Percentiles rank a stretch among this genome's conserved stretches.
Evolutionary conservation across 2,797 vertebrate genomes (phyloP).

Genomic region (Pangasius djambal): DNA sequence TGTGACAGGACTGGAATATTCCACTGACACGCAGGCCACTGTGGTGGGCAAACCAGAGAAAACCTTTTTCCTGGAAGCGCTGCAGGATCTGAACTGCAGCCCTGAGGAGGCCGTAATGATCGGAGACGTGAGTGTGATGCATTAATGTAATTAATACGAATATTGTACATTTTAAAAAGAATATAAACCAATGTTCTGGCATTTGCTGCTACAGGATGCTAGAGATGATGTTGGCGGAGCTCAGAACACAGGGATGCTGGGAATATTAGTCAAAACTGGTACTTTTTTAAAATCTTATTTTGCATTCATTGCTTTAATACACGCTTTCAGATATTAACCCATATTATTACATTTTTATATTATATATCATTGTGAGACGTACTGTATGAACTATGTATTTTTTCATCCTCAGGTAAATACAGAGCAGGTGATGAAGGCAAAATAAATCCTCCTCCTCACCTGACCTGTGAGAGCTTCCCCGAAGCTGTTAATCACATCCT

Average conservation of each 20-base stretch:
- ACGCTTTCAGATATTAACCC: neutral
- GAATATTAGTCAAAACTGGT: slow-evolving; percentile 93
- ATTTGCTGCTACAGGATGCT: slow-evolving; percentile 79
- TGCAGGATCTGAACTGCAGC: slow-evolving; percentile 79
- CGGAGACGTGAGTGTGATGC: slow-evolving; percentile 77
- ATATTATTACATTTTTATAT: neutral
- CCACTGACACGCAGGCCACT: slow-evolving; percentile 80
- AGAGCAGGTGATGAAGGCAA: slow-evolving; percentile 86
- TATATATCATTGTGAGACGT: neutral
- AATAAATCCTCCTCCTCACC: slow-evolving; percentile 83
- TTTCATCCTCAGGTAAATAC: slow-evolving; percentile 88
- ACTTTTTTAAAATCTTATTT: neutral
- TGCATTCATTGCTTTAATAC: neutral
- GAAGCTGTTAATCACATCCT: slow-evolving; percentile 91
- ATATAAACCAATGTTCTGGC: neutral
- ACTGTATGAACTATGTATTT: neutral
- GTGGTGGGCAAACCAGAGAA: slow-evolving; percentile 93
- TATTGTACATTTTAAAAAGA: neutral
- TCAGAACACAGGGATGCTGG: slow-evolving; percentile 88
- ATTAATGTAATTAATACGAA: neutral
- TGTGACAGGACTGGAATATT: slow-evolving; percentile 87
- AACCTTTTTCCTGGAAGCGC: slow-evolving; percentile 89
- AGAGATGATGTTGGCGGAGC: slow-evolving; percentile 93
- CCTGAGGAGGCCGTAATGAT: slow-evolving; percentile 92
- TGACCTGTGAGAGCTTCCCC: slow-evolving; percentile 87